Base-by-base conservation (phyloP, 2,888 invertebrate species). In the Calliopum simillimum region DNA sequence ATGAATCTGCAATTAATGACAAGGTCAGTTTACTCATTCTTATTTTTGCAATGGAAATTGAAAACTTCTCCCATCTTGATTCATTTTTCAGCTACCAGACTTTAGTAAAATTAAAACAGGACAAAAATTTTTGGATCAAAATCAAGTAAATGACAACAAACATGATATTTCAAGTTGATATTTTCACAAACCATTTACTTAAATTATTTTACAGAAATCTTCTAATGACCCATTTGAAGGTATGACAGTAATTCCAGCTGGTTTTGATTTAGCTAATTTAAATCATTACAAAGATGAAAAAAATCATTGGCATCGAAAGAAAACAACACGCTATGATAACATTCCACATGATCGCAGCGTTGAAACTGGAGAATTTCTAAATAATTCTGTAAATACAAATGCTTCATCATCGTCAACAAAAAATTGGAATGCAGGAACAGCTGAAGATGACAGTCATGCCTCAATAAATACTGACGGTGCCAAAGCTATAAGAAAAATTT, bases 221-320 rank as follows among this genome's bases (percentile, higher is more conserved):
- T 53, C 63, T 67, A 53, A 53, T 41, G 33, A 33, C 33, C 68
- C 63, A 2, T 74, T 67, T 62, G 70, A 76, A 55, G 72, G 75
- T 21, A 62, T 77, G 61, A 75, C 71, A 4, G 71, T 80, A 73
- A 69, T 80, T 19, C 80, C 80, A 25, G 80, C 76, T n/a, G 80
- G 80, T 1, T 80, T 71, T 21, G 77, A 80, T 73, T 68, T 80
- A 53, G 71, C 76, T 6, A 79, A 76, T 43, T 56, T 80, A 16
- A 65, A 69, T 25, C 71, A 53, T 6, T 77, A 79, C 16, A 76
- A 70, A 12, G 68, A 80, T 21, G 78, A 77, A 70, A 61, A 75
- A 41, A 76, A 75, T 19, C 80, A 80, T 67, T 80, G 80, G 80
- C 79, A 79, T 56, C 79, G 79, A 6, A 79, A 78, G 66, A 76